Percentiles rank a stretch among this genome's conserved stretches.
These are phyloP conservation scores for Diabrotica virgifera DNA, from an alignment of 1,140 invertebrate genomes.

Conservation along the genomic window DNA sequence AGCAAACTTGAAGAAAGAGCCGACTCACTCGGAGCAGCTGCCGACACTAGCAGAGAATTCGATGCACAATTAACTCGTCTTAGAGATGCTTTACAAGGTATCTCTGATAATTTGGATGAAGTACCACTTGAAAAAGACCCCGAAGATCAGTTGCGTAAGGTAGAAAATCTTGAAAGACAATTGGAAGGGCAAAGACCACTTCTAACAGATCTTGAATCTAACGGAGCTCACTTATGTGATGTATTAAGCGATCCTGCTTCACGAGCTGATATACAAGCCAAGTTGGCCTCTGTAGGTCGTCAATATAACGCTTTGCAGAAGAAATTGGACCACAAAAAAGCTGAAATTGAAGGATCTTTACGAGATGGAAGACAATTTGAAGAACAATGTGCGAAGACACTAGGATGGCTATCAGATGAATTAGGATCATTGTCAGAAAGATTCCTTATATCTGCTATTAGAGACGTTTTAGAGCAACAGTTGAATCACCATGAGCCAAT, in stretches of 20 bases:
- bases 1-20: constrained; percentile 78
- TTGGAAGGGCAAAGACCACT: constrained; percentile 82
- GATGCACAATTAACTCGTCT: constrained; percentile 79
- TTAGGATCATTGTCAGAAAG: constrained; percentile 71
- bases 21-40: constrained; percentile 79
- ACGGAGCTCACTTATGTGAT: constrained; percentile 80
- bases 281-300: constrained; percentile 77
- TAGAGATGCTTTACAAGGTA: constrained; percentile 76
- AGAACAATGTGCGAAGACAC: constrained; percentile 77
- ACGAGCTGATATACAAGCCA: constrained; percentile 84
- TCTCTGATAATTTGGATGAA: constrained; percentile 83
- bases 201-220: constrained; percentile 81
- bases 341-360: constrained; percentile 83
- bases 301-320: constrained; percentile 82
- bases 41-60: constrained; percentile 86
- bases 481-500: constrained; percentile 83
- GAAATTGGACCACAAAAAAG: constrained; percentile 85
- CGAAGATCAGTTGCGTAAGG: constrained; percentile 81
- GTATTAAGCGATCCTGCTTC: constrained; percentile 89
- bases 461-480: constrained; percentile 79
- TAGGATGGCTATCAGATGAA: constrained; percentile 84
- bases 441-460: constrained; percentile 81
- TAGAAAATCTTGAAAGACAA: constrained; percentile 83
- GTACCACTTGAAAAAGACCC: constrained; percentile 78
- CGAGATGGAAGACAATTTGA: constrained; percentile 84